These are phyloP conservation scores for Heloderma charlesbogerti DNA, from an alignment of 2,113 vertebrate species.

Conservation along the genomic window DNA sequence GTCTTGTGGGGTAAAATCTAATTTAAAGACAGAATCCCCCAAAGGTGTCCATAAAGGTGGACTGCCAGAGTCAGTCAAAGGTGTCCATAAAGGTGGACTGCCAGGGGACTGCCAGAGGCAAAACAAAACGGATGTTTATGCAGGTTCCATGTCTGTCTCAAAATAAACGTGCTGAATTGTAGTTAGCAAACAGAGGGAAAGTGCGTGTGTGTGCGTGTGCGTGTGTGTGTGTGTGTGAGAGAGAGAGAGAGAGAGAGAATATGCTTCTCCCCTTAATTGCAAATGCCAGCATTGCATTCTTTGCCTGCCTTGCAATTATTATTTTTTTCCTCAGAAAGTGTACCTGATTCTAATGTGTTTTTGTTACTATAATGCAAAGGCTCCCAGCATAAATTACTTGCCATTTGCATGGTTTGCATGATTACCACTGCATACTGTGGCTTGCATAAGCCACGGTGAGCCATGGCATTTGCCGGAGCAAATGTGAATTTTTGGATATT, in stretches of 20 bases:
- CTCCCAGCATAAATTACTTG: too few species aligned
- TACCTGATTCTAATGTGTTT: not conserved
- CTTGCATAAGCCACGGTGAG: too few species aligned
- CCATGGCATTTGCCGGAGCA: too few species aligned
- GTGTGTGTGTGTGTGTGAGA: not conserved
- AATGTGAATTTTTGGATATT: too few species aligned
- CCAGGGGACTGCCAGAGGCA: too few species aligned
- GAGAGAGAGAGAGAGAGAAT: fast-evolving
- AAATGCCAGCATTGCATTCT: slow-evolving; percentile 6
- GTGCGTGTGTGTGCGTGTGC: not conserved
- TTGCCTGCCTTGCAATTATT: not conserved
- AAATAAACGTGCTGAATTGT: not conserved
- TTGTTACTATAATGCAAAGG: not conserved
- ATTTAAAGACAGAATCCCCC: slow-evolving; percentile 39
- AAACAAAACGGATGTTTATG: slow-evolving; percentile 17
- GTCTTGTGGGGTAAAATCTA: slow-evolving; percentile 26
- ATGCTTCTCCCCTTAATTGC: not conserved
- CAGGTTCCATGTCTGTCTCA: slow-evolving; percentile 33
- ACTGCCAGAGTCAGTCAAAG: slow-evolving; percentile 7
- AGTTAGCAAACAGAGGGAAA: slow-evolving; percentile 14
- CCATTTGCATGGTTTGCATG: too few species aligned
- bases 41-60: slow-evolving; percentile 21
- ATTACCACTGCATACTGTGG: too few species aligned
- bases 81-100: slow-evolving; percentile 29
- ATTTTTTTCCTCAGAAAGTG: too few species aligned